Base-by-base conservation (phyloP, 2,797 vertebrate genomes). In the Thunnus albacares region DNA sequence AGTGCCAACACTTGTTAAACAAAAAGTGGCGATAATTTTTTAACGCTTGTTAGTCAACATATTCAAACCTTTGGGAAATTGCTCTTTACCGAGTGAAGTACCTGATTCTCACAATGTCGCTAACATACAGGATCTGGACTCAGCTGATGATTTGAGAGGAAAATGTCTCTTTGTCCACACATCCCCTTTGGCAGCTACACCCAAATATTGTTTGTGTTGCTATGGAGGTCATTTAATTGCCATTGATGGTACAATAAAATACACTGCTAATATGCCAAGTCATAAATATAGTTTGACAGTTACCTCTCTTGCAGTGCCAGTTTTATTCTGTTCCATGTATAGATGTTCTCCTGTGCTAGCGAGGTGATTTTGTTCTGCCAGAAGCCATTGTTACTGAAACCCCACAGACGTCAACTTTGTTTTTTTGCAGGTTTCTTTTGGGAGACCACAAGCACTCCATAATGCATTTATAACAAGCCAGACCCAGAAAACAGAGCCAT, bases 1-100 rank as follows among this genome's bases (percentile, higher is more conserved):
- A 18, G 68, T 82, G 75, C 73, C 87, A 89, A 35, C 53, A 63
- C 77, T 83, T 57, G 71, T 76, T 65, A 71, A 83, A 88, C 72
- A 90, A 81, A 88, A 84, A 80, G 81, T 75, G 83, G 82, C 72
- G 52, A 85, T 51, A 28, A 80, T 57, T 74, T 87, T 87, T 92
- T 68, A 92, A 0, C 56, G 67, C 83, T 87, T 72, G 72, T 87
- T 85, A 85, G 82, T 87, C 76, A 81, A 76, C 83, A 43, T 57
- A 59, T 71, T 52, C 76, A 87, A 86, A 80, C 87, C 22, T 64
- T 60, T 17, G n/a, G 76, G 49, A 86, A 83, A 38, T 6, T 1
- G 14, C 4, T 28, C 26, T 3, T 13, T 62, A 33, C 28, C 13
- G 24, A 24, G 24, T 1, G 18, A 26, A 15, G 22, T 26, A 52